Base-by-base conservation (phyloP, 2,888 invertebrate species). In the Amiota mariae region DNA sequence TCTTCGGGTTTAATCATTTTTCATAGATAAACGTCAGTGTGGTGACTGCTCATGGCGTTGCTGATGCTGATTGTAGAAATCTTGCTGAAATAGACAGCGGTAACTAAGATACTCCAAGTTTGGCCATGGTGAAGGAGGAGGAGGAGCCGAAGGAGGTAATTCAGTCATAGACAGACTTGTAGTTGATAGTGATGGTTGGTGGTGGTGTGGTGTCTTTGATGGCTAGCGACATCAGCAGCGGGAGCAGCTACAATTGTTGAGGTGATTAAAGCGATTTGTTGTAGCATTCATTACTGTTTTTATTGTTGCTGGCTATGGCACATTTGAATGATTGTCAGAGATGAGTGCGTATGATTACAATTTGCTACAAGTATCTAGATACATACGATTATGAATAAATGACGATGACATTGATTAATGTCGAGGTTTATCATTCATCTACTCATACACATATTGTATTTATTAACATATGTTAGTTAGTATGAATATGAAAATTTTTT, bases 331-430 rank as follows among this genome's bases (percentile, higher is more conserved):
- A 67, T 72, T 70, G 64, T 67, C 64, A 49, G 70, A 57, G 57
- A 47, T 85, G 85, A 85, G 84, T 83, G 85, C 84, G 64, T 64
- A 13, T 54, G 67, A 68, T 68, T 68, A 36, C 67, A 68, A 68
- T 68, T 36, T 47, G 85, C 84, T 79, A 79, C 36, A 36, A 36
- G 36, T 36, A 36, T 36, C 36, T 36, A 36, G 36, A 36, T 36
- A 36, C 36, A 36, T 36, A 36, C 6, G 36, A 36, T 36, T 36
- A 51, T 59, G 20, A 24, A 51, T 67, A 18, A 67, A 49, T 47
- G 20, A 18, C 54, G 15, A 12, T 54, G 67, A 68, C 51, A 49
- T 49, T 67, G 66, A 67, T 67, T 67, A 67, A 67, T 67, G 66
- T 49, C 36, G 36, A 36, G 36, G 36, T 36, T 36, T 36, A 36